Base-by-base conservation (phyloP, 2,113 vertebrate species). In the Thryonomys swinderianus region DNA sequence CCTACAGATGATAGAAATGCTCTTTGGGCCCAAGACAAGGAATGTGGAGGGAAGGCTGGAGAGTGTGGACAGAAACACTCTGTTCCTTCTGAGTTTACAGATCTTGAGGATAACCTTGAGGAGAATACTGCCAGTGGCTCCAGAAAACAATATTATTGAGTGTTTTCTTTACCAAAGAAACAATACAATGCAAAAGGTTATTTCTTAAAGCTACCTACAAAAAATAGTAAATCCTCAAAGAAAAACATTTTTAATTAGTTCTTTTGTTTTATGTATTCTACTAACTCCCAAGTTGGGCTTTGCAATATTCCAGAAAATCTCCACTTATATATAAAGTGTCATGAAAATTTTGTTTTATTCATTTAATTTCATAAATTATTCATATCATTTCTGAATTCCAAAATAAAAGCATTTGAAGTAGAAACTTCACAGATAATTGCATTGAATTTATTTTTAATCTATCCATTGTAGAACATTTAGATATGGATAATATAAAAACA, bases 281-380 rank as follows among this genome's bases (percentile, higher is more conserved):
- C 7, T 62, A 71, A 12, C 30, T 86, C 74, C n/a, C 48, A 94
- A 88, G 20, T 53, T 45, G 76, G 61, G 30, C 57, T 83, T 94
- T 40, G 18, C 45, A 78, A 12, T 40, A 84, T 55, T 57, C 45
- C 45, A 48, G 40, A 9, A 71, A 84, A 71, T 45, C 42, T 79
- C n/a, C n/a, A 71, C n/a, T 55, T 55, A 55, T 5, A 53, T 42
- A 64, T 53, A 62, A 76, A 78, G 17, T 37, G 78, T 40, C 71
- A 5, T 64, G 30, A 88, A 88, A 62, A n/a, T 11, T 48, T 57
- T 76, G 37, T 76, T 94, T 91, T 88, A 69, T 32, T 91, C 55
- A 69, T 55, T 87, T 88, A 91, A 78, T 55, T 88, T 94, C 88
- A 88, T 57, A 62, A 84, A 40, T 94, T 57, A 78, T 79, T 78